phyloP scores from a whole-genome alignment of 2,113 vertebrate species.

The Eptatretus burgeri region DNA sequence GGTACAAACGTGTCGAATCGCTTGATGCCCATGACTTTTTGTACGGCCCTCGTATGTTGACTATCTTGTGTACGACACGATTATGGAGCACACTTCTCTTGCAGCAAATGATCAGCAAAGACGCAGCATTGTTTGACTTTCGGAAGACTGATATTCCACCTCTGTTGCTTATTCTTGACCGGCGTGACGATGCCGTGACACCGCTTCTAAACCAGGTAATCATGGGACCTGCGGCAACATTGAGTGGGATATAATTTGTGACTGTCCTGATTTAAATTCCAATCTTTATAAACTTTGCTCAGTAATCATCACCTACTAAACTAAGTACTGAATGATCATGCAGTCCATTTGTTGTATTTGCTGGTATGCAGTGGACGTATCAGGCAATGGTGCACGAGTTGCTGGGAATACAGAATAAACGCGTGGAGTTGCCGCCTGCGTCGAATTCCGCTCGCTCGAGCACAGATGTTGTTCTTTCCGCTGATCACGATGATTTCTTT shows the following conservation, averaged over 20 bases:
- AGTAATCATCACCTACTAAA: too few relatives aligned
- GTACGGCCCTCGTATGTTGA: too few relatives aligned
- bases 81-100: background rate
- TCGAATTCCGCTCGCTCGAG: slow-evolving; percentile 66
- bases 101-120: slow-evolving; percentile 87
- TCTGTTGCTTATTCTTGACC: slow-evolving; percentile 54
- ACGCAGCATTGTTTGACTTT: slow-evolving; percentile 86
- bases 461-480: slow-evolving; percentile 59
- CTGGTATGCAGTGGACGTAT: slow-evolving; percentile 51
- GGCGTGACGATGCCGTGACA: slow-evolving; percentile 66
- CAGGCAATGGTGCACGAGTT: slow-evolving; percentile 93
- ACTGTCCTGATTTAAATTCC: too few relatives aligned
- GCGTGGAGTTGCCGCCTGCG: slow-evolving; percentile 66
- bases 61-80: too few relatives aligned
- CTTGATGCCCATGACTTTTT: too few relatives aligned
- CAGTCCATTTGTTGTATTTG: too few relatives aligned
- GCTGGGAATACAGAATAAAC: slow-evolving; percentile 73
- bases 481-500: slow-evolving; percentile 81
- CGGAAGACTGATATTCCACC: slow-evolving; percentile 74
- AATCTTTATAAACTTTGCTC: too few relatives aligned
- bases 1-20: too few relatives aligned
- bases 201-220: slow-evolving; percentile 35
- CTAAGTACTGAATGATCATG: too few relatives aligned
- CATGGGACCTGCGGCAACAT: too few relatives aligned
- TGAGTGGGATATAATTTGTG: too few relatives aligned